Evolutionary conservation across 92 coral and sea anemone genomes (phyloP), one percentile per base, ranked within the genome.

Genomic region (Actinernus sp.): DNA sequence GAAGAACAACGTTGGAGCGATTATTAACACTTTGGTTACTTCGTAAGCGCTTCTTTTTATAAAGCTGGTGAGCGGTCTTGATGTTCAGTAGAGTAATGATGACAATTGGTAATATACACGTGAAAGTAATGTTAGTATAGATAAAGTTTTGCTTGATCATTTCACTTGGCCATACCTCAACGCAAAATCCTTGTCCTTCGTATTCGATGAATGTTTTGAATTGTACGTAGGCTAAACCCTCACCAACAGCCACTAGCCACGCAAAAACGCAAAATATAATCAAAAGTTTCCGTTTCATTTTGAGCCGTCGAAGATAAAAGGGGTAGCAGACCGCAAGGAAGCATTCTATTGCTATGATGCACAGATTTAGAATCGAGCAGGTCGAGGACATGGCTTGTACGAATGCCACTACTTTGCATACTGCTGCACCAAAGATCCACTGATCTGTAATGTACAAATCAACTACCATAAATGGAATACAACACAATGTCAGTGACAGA

Each of bases 291-390:
- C 49, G 21, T 34, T 65, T 65, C 26, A 66, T 73, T n/a, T 65
- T 76, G 14, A 82, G 71, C 21, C 72, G 79, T 20, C 86, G 85
- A 8, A 88, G 49, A 48, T 66, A 68, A 64, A 88, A 72, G 0
- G 95, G 95, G 25, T 83, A 88, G 71, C 90, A 73, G 24, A 88
- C 88, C 25, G 89, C 89, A 2, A 85, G 61, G 34, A 83, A 88
- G 24, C 85, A 83, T 56, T 88, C 95, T 12, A 61, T 58, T 2
- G 90, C 78, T 31, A 88, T 76, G 49, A 76, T 57, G 46, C 71
- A 30, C 8, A 88, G 84, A 49, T 79, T 83, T 32, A 88, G 32
- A 25, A 84, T 28, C 1, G 87, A 73, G 1, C 81, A 74, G 0
- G 48, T 39, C 7, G 71, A 38, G 10, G 87, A 71, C 26, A 81